phyloP scores from a whole-genome alignment of 92 coral and sea anemone genomes.

The Epizoanthus ramosus region DNA sequence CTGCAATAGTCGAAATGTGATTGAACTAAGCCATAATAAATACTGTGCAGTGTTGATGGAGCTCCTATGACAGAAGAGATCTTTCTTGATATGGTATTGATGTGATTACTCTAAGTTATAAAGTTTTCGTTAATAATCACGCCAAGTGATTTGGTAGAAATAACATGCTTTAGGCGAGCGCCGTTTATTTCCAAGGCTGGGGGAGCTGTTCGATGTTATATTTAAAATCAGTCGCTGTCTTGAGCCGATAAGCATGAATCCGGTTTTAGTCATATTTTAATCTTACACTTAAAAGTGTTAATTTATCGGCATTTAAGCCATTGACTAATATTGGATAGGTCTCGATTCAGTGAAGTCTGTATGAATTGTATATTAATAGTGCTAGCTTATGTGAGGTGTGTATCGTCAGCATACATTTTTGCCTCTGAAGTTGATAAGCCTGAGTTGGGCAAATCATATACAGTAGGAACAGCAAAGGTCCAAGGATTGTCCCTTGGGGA shows the following conservation, averaged over 20 bases:
- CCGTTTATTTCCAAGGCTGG: neutral
- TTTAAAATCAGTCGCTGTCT: no score
- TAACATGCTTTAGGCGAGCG: neutral
- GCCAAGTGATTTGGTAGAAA: neutral
- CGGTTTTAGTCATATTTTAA: conserved; percentile 5
- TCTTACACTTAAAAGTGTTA: neutral
- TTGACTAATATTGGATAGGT: neutral
- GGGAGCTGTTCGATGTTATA: no score
- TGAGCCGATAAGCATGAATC: conserved; percentile 11
- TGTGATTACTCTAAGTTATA: conserved; percentile 23
- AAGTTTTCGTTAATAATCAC: neutral
- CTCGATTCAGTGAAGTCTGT: neutral
- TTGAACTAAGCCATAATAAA: conserved; percentile 33
- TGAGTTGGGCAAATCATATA: conserved; percentile 18
- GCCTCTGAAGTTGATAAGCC: neutral
- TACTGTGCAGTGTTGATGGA: neutral
- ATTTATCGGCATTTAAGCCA: conserved; percentile 26
- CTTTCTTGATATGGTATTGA: conserved; percentile 18
- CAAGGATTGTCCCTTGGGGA: conserved; percentile 23
- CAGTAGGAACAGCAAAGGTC: conserved; percentile 15
- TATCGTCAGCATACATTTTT: conserved; percentile 51
- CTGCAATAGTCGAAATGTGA: conserved; percentile 45
- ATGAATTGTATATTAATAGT: neutral
- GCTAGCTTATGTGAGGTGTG: conserved; percentile 6
- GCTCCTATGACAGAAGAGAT: conserved; percentile 20